Conservation (phyloP, 2,113 vertebrate genomes). For the Dolichotis patagonum region DNA sequence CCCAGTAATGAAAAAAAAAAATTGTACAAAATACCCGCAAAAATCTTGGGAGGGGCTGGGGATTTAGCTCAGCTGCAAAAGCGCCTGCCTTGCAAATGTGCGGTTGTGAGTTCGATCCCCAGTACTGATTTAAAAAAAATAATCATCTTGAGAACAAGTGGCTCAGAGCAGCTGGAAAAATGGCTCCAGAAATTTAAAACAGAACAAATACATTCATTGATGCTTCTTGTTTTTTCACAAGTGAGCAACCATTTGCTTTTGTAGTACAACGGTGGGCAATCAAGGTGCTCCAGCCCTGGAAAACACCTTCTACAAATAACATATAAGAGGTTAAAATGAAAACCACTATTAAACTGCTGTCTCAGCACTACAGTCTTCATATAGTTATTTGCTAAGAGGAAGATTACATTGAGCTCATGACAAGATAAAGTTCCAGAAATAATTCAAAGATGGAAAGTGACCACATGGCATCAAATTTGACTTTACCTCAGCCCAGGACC, state of each 20-base stretch:
- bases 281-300: neutral
- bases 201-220: neutral
- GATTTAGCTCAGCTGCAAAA: no score
- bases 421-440: neutral
- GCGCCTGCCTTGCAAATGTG: no score
- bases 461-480: neutral
- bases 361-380: neutral
- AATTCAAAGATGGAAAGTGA: constrained; percentile 37
- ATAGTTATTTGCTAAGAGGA: constrained; percentile 20
- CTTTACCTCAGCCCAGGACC: neutral
- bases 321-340: neutral
- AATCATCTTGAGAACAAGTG: constrained; percentile 29
- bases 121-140: no score
- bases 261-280: neutral
- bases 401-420: neutral
- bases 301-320: constrained; percentile 2
- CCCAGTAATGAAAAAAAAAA: neutral
- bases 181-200: neutral
- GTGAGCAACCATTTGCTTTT: constrained; percentile 53
- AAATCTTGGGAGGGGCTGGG: neutral
- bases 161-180: neutral
- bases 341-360: constrained; percentile 8
- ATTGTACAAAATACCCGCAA: neutral
- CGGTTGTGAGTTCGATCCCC: no score
- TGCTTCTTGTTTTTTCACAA: neutral